Evolutionary conservation across 2,888 invertebrate species (phyloP), one percentile per base, ranked within the genome.

Genomic region (Lasioglossum malachurum): DNA sequence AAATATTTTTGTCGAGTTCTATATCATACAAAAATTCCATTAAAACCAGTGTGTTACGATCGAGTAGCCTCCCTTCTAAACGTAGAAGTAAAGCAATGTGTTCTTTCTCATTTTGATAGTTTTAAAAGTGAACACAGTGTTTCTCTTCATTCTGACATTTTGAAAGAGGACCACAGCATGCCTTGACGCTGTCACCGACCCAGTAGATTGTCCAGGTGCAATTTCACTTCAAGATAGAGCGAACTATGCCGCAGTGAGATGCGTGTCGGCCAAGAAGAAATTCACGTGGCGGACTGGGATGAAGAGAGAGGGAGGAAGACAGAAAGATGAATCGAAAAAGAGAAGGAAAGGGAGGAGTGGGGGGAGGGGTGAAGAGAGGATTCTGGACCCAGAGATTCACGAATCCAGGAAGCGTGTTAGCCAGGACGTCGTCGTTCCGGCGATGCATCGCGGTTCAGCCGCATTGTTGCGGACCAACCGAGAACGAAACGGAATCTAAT

Each of bases 401-500:
- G 88, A 90, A 90, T 92, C 90, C 92, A 93, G 93, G 92, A 93
- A 93, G 89, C 89, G 77, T 67, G 83, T 85, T 82, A 76, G 67
- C 73, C 53, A 75, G 80, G 77, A 77, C 81, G 85, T 82, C 85
- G 82, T 69, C 79, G 78, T 84, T 49, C 84, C 85, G 78, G 69
- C 86, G 81, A 82, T 90, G 90, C 89, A 89, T 87, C 86, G 88
- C 77, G 87, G 84, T 75, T 79, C 78, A 83, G 53, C 76, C 78
- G 87, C 86, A 89, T 90, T 86, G 91, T 87, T 90, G 82, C 81
- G 82, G 76, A 80, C 84, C 78, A 80, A 83, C 83, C 77, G 82
- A 89, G 90, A 92, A 94, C 91, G 91, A 93, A 94, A 92, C 91
- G 92, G 94, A 94, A 95, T 94, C 95, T 95, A 95, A 95, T 95